Conservation (phyloP, 2,797 vertebrate species). For the Melanotaenia parkinsoni region DNA sequence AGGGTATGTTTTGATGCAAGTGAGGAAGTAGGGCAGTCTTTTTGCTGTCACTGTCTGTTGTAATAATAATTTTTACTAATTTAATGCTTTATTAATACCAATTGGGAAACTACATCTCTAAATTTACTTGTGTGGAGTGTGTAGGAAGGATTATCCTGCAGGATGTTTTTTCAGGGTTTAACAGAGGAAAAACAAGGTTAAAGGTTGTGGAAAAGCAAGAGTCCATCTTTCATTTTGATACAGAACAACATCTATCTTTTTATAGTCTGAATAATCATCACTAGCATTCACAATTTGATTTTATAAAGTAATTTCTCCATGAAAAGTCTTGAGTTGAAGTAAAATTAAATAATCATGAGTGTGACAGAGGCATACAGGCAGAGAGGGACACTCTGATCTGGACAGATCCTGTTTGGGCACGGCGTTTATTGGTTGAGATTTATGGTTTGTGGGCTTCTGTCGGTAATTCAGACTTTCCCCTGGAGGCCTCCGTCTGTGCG, state of each 20-base stretch:
- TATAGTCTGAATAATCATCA: neutral
- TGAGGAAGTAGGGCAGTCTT: neutral
- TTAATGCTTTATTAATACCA: no score
- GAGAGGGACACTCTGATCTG: constrained; percentile 26
- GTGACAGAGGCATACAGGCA: neutral
- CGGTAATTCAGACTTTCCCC: constrained; percentile 34
- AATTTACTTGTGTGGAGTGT: no score
- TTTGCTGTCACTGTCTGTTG: neutral
- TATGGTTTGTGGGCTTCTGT: constrained; percentile 41
- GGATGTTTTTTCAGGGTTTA: neutral
- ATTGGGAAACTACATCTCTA: no score
- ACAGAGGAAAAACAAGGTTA: neutral
- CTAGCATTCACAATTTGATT: neutral
- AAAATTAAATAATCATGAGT: constrained; percentile 1
- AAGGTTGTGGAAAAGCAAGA: neutral
- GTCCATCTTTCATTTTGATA: neutral
- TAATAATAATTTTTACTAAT: no score
- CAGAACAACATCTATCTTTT: neutral
- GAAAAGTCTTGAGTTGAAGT: neutral
- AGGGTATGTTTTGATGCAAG: neutral
- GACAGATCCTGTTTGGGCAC: constrained; percentile 41
- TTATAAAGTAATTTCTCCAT: neutral
- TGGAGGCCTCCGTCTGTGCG: constrained; percentile 40
- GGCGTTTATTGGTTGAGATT: constrained; percentile 38
- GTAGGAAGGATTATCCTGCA: neutral